Percentiles rank a stretch among this genome's conserved stretches.
These are phyloP conservation scores for Helarctos malayanus DNA, from an alignment of 2,797 vertebrate species.

Conservation along the genomic window DNA sequence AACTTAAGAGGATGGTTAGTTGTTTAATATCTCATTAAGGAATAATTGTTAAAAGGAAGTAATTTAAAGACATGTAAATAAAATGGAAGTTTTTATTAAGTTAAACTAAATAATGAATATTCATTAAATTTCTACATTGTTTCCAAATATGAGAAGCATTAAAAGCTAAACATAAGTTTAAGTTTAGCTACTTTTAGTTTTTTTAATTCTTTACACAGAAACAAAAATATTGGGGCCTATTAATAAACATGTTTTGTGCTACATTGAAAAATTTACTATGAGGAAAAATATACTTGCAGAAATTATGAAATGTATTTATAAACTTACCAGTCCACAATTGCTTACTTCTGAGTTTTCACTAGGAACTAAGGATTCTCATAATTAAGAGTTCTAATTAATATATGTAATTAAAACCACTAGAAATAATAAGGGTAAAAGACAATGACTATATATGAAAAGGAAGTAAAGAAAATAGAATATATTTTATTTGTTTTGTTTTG, in stretches of 20 bases:
- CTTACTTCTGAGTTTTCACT: not conserved
- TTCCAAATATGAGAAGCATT: not conserved
- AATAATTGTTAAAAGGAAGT: not conserved
- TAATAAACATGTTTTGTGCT: not conserved
- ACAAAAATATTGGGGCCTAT: not conserved
- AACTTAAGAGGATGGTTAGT: not conserved
- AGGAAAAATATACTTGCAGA: not conserved
- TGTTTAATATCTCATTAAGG: not conserved
- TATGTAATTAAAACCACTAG: not conserved
- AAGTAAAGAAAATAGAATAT: not conserved
- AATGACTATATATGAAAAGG: not conserved
- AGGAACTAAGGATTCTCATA: not conserved
- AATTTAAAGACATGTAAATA: not conserved
- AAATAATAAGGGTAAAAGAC: not conserved
- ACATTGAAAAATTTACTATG: not conserved
- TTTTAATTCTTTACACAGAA: not conserved
- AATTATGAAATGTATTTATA: not conserved
- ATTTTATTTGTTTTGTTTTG: not conserved
- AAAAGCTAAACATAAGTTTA: not conserved
- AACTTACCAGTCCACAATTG: not conserved
- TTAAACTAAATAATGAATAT: not conserved
- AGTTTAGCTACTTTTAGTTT: not conserved
- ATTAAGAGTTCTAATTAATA: not conserved
- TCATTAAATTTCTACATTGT: not conserved
- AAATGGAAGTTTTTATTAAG: not conserved